Percentiles rank a stretch among this genome's conserved stretches.
phyloP scores from a whole-genome alignment of 2,797 vertebrate genomes.

The Siniperca obscura region DNA sequence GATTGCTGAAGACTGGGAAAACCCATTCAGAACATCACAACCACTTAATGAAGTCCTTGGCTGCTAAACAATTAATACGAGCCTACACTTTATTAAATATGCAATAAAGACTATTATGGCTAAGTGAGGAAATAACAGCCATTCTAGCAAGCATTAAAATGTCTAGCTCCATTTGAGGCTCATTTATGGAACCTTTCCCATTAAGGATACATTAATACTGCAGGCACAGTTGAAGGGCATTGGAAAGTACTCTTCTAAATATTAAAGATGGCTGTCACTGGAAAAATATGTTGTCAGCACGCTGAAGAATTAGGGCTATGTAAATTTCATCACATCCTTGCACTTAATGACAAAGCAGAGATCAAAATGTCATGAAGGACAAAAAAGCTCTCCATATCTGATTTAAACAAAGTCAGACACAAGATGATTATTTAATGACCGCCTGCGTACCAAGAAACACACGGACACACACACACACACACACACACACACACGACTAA shows the following conservation, averaged over 20 bases:
- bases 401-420: conserved; percentile 82
- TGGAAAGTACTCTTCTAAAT: conserved; percentile 85
- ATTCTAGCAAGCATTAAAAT: conserved; percentile 81
- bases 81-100: conserved; percentile 83
- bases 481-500: conserved; percentile 16
- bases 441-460: conserved; percentile 34
- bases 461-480: conserved; percentile 28
- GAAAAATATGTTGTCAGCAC: conserved; percentile 85
- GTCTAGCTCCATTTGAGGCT: conserved; percentile 83
- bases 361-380: conserved; percentile 83
- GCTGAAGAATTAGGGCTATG: conserved; percentile 82
- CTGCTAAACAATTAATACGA: conserved; percentile 85
- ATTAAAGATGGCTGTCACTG: conserved; percentile 86
- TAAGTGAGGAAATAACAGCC: conserved; percentile 82
- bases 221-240: conserved; percentile 86
- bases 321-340: conserved; percentile 83
- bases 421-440: conserved; percentile 80
- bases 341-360: conserved; percentile 81
- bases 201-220: conserved; percentile 87
- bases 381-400: conserved; percentile 77
- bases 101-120: conserved; percentile 79
- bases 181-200: conserved; percentile 83
- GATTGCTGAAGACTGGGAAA: conserved; percentile 58
- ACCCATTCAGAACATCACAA: conserved; percentile 66
- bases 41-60: conserved; percentile 78